A percentile compares a stretch with the other conserved stretches of the same genome.
phyloP scores from a whole-genome alignment of 2,888 invertebrate species.

The Melanostoma mellinum region DNA sequence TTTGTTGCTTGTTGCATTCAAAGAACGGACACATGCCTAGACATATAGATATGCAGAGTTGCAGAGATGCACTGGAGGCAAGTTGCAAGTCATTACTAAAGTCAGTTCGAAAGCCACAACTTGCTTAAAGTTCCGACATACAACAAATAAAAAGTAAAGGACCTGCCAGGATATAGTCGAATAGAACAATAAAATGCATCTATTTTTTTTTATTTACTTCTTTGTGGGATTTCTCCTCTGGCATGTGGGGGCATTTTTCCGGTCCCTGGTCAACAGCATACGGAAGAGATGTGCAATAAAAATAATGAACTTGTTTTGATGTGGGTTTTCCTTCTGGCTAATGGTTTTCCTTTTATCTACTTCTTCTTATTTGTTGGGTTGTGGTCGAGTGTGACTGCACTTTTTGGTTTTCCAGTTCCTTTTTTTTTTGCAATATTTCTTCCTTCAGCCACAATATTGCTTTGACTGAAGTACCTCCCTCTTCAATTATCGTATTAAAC shows the following conservation, averaged over 20 bases:
- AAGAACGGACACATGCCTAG: background rate
- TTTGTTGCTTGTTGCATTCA: too few species aligned
- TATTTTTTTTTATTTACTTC: background rate
- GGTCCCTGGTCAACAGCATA: background rate
- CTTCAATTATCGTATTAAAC: too few species aligned
- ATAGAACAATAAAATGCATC: background rate
- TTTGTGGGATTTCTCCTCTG: slow-evolving; percentile 4
- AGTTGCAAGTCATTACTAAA: slow-evolving; percentile 16
- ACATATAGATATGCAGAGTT: background rate
- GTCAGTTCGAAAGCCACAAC: slow-evolving; percentile 19
- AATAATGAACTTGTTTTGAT: slow-evolving; percentile 5
- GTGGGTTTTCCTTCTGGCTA: background rate
- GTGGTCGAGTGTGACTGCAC: too few species aligned
- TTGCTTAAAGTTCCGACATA: background rate
- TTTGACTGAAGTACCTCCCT: too few species aligned
- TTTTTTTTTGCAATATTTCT: too few species aligned
- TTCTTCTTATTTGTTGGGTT: too few species aligned
- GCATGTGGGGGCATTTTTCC: slow-evolving; percentile 15
- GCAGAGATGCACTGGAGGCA: background rate
- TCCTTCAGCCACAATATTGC: too few species aligned
- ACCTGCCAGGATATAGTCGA: too few species aligned
- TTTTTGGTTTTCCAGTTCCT: too few species aligned
- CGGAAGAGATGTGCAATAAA: background rate
- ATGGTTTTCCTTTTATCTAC: background rate
- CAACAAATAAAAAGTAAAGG: background rate